A percentile compares a stretch with the other conserved stretches of the same genome.
Conservation (phyloP, 2,797 vertebrate species). For the Cottoperca gobio region DNA sequence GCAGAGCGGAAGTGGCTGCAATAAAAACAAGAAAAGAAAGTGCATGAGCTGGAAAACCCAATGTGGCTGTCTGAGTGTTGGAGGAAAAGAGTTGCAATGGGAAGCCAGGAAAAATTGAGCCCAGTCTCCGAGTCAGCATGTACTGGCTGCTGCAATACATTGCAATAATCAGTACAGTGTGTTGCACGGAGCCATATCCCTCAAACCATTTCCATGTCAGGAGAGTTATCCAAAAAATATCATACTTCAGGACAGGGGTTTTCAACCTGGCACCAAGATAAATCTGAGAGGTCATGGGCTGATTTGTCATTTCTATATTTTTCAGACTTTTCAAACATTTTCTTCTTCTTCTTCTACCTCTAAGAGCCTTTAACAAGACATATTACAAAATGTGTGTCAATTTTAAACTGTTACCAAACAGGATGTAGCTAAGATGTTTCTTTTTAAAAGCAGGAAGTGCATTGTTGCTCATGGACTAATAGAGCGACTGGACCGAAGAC, state of each 20-base stretch:
- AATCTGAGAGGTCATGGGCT: not conserved
- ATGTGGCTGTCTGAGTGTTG: not conserved
- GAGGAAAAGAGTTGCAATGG: constrained; percentile 1
- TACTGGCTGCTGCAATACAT: constrained; percentile 44
- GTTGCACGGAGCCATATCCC: not conserved
- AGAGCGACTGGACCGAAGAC: not conserved
- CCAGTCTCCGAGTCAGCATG: not conserved
- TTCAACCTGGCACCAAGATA: not conserved
- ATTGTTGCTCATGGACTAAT: constrained; percentile 1
- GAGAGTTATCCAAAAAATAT: not conserved
- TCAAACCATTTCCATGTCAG: not conserved
- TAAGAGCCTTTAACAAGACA: not conserved
- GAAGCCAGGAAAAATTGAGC: constrained; percentile 59
- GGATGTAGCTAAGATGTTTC: constrained; percentile 37
- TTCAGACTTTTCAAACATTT: not conserved
- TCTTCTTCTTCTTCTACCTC: not conserved
- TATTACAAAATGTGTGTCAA: not conserved
- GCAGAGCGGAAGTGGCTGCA: not conserved
- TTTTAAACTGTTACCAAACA: constrained; percentile 3
- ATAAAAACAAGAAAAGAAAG: not conserved
- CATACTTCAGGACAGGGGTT: not conserved
- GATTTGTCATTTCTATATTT: not conserved
- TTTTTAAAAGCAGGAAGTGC: constrained; percentile 43
- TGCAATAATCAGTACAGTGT: constrained; percentile 48
- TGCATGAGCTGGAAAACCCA: constrained; percentile 1